Conservation (phyloP, 2,113 vertebrate genomes). For the Dissostichus mawsoni region DNA sequence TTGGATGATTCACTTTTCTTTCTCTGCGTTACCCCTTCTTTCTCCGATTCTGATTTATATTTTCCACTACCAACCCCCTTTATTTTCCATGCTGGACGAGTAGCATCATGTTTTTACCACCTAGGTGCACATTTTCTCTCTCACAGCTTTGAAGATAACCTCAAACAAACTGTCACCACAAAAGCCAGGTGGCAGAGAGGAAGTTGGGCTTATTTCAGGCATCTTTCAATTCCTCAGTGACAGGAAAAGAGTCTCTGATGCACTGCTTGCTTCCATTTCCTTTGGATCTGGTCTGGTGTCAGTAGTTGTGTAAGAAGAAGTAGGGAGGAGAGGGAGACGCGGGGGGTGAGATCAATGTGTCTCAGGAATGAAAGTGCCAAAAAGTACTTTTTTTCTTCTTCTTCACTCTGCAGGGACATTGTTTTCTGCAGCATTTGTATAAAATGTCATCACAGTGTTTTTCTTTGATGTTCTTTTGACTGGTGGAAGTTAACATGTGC, state of each 20-base stretch:
- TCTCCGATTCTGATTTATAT: constrained; percentile 3
- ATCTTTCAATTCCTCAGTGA: constrained; percentile 62
- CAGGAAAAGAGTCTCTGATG: constrained; percentile 64
- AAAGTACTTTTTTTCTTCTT: not conserved
- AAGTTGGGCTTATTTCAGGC: constrained; percentile 63
- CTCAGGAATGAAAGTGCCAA: constrained; percentile 53
- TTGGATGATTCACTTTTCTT: not conserved
- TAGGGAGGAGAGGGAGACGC: constrained; percentile 34
- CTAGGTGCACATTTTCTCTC: constrained; percentile 55
- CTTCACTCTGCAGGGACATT: constrained; percentile 38
- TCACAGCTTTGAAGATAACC: constrained; percentile 71
- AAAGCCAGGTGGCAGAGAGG: constrained; percentile 60
- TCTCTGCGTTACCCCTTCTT: not conserved
- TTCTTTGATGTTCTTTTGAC: constrained; percentile 35
- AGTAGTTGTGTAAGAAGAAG: constrained; percentile 51
- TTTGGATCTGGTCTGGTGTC: constrained; percentile 69
- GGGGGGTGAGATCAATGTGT: constrained; percentile 62
- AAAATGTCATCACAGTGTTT: constrained; percentile 42
- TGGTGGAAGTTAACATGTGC: constrained; percentile 22
- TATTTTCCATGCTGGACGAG: constrained; percentile 9
- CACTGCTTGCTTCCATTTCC: constrained; percentile 54
- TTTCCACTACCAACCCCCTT: not conserved
- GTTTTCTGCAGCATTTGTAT: constrained; percentile 45
- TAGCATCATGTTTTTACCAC: constrained; percentile 41
- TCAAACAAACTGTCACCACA: constrained; percentile 61